Percentiles rank a stretch among this genome's conserved stretches.
These are phyloP conservation scores for Dolichoris vasculosae DNA, from an alignment of 1,140 invertebrate genomes.

Conservation along the genomic window DNA sequence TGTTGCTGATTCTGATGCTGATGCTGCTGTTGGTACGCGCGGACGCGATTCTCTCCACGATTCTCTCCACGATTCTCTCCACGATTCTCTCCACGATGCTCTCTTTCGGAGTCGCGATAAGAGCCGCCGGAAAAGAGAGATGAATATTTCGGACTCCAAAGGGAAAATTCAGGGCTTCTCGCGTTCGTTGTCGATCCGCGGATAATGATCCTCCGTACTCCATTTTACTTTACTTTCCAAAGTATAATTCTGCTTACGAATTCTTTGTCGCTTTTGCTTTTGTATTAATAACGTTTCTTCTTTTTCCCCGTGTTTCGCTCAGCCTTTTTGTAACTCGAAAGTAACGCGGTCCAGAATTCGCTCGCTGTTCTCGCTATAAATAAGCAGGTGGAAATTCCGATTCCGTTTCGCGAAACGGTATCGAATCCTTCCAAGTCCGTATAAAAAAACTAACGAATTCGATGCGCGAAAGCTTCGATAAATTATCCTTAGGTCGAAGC, in stretches of 20 bases:
- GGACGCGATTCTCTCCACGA: neutral
- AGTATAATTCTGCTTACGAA: neutral
- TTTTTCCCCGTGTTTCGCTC: no score
- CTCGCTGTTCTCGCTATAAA: no score
- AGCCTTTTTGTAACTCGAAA: no score
- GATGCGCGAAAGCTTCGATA: no score
- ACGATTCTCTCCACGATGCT: no score
- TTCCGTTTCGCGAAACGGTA: no score
- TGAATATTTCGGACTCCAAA: slow-evolving; percentile 40
- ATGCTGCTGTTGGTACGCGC: neutral
- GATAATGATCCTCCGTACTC: slow-evolving; percentile 2
- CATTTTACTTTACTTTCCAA: neutral
- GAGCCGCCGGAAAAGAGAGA: slow-evolving; percentile 24
- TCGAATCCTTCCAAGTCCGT: no score
- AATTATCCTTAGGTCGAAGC: no score
- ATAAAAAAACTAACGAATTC: no score
- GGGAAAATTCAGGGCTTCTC: slow-evolving; percentile 31
- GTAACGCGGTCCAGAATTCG: no score
- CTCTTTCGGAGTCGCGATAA: slow-evolving; percentile 38
- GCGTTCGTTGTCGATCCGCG: neutral
- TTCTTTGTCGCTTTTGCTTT: neutral
- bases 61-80: no score
- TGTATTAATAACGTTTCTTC: neutral
- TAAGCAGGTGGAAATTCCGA: no score
- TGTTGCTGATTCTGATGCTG: neutral